phyloP scores from a whole-genome alignment of 2,888 invertebrate genomes.

The Metellina segmentata region DNA sequence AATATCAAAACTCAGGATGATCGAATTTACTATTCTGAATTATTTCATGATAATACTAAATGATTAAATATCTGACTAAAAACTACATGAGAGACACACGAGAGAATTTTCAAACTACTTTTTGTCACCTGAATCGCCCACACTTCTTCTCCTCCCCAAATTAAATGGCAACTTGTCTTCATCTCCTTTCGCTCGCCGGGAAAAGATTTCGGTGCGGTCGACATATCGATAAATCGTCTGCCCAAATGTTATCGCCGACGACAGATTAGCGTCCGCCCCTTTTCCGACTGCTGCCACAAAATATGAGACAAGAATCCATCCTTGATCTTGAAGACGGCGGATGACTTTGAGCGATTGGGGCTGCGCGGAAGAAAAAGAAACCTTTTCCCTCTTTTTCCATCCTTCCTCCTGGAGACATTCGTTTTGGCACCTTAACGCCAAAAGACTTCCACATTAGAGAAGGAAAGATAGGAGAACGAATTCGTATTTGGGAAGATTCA shows the following conservation, averaged over 20 bases:
- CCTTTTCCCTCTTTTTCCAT: slow-evolving; percentile 1
- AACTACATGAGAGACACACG: no score
- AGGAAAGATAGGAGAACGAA: background rate
- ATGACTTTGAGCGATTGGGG: slow-evolving; percentile 32
- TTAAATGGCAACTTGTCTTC: slow-evolving; percentile 42
- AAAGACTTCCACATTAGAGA: background rate
- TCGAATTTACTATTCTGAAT: no score
- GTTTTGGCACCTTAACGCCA: background rate
- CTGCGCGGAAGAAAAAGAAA: slow-evolving; percentile 1
- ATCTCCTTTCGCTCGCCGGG: background rate
- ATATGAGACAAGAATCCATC: slow-evolving; percentile 32
- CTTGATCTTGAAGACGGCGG: slow-evolving; percentile 3
- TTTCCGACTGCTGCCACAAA: slow-evolving; percentile 23
- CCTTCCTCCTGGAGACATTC: slow-evolving; percentile 14
- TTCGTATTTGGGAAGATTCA: no score
- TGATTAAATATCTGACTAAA: no score
- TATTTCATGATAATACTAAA: no score
- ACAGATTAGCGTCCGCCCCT: slow-evolving; percentile 40
- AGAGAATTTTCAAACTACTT: no score
- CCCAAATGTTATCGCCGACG: slow-evolving; percentile 33
- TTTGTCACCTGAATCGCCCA: background rate
- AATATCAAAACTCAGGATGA: no score
- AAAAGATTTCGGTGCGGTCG: slow-evolving; percentile 12
- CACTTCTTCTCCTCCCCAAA: background rate
- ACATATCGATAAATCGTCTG: slow-evolving; percentile 36